Conservation (phyloP, 2,113 vertebrate genomes). For the Aplodontia rufa region DNA sequence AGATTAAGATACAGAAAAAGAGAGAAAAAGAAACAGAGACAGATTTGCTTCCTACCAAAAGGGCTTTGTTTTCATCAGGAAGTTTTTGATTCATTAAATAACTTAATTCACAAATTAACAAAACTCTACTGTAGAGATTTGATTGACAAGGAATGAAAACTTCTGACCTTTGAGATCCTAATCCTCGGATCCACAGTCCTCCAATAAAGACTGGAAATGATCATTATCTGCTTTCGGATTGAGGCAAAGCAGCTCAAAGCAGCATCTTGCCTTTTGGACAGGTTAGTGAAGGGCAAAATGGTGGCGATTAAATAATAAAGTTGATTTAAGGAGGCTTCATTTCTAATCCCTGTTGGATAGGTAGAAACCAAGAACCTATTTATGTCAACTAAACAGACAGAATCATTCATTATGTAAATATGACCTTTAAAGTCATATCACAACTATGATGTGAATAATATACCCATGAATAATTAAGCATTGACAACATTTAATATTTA, state of each 20-base stretch:
- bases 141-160: constrained; percentile 50
- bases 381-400: constrained; percentile 36
- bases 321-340: not conserved
- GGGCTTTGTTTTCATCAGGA: constrained; percentile 45
- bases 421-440: constrained; percentile 63
- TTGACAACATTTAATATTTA: constrained; percentile 75
- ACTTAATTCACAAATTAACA: constrained; percentile 56
- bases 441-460: constrained; percentile 63
- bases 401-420: constrained; percentile 73
- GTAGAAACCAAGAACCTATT: constrained; percentile 15
- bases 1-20: not conserved
- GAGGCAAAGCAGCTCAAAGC: not conserved
- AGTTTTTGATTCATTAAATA: not conserved
- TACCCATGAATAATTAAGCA: constrained; percentile 71
- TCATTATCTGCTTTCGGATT: constrained; percentile 15
- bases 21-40: not conserved
- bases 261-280: not conserved
- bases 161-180: constrained; percentile 39
- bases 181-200: not conserved
- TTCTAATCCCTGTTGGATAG: not conserved
- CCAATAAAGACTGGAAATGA: not conserved
- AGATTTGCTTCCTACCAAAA: not conserved
- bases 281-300: not conserved
- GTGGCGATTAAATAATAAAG: constrained; percentile 46
- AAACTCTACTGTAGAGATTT: constrained; percentile 21